A percentile compares a stretch with the other conserved stretches of the same genome.
Evolutionary conservation across 2,888 invertebrate species (phyloP).

Genomic region (Perizoma affinitatum): DNA sequence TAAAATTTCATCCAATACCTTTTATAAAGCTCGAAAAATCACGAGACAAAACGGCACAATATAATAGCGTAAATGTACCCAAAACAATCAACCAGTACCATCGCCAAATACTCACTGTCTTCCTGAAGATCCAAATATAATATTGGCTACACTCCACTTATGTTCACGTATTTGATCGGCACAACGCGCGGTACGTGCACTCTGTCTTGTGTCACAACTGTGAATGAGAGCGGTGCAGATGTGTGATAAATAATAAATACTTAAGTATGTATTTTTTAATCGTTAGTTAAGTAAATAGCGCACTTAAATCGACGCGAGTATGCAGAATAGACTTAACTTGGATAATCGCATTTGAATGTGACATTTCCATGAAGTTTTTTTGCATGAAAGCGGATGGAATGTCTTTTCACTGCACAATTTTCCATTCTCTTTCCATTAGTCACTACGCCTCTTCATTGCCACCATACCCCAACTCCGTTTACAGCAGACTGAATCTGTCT

Average conservation of each 20-base stretch:
- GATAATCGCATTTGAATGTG: too few species aligned
- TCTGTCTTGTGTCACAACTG: neutral
- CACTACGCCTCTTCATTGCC: too few species aligned
- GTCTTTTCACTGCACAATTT: too few species aligned
- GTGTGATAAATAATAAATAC: neutral
- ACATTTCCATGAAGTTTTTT: too few species aligned
- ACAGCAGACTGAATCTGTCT: too few species aligned
- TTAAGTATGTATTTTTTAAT: conserved; percentile 17
- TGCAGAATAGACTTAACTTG: too few species aligned
- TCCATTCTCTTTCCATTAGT: too few species aligned
- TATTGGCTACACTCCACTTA: conserved; percentile 34
- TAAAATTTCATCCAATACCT: too few species aligned
- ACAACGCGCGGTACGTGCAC: conserved; percentile 3
- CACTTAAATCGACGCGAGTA: too few species aligned
- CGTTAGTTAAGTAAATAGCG: neutral
- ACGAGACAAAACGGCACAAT: neutral
- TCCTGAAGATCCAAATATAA: conserved; percentile 38
- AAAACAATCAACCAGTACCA: conserved; percentile 7
- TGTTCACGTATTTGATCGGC: neutral
- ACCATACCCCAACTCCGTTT: too few species aligned
- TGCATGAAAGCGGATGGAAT: too few species aligned
- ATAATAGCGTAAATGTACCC: neutral
- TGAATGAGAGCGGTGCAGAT: conserved; percentile 11
- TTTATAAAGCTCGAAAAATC: neutral
- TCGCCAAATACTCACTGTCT: conserved; percentile 38